phyloP scores from a whole-genome alignment of 1,140 invertebrate species.

The Drosophila micromelanica region DNA sequence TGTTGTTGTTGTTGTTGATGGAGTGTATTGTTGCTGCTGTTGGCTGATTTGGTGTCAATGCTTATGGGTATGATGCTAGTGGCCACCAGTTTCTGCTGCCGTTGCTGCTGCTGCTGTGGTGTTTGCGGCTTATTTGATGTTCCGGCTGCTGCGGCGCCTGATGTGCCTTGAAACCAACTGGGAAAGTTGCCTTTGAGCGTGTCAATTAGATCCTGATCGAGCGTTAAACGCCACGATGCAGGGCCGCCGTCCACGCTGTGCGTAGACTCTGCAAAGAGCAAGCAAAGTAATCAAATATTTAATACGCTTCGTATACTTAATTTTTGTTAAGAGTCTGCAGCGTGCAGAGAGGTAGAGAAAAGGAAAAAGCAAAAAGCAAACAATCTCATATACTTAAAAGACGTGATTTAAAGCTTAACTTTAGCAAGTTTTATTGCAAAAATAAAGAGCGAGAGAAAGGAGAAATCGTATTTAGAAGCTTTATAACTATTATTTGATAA shows the following conservation, averaged over 20 bases:
- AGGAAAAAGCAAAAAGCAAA: no score
- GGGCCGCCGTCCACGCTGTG: constrained; percentile 91
- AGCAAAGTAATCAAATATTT: not conserved
- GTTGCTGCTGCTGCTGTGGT: constrained; percentile 58
- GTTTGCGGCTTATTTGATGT: constrained; percentile 26
- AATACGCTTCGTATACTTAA: constrained; percentile 12
- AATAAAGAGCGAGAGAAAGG: no score
- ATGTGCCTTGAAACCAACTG: constrained; percentile 91
- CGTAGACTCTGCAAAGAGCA: constrained; percentile 90
- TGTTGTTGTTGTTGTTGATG: constrained; percentile 60
- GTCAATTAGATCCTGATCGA: constrained; percentile 95
- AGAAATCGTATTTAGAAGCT: no score
- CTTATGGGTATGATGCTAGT: constrained; percentile 73
- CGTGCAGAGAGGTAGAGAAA: not conserved
- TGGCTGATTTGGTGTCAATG: constrained; percentile 68
- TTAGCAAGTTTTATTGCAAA: no score
- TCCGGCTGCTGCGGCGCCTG: constrained; percentile 26
- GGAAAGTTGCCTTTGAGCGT: constrained; percentile 95
- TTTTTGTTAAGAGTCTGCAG: not conserved
- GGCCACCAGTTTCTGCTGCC: constrained; percentile 64
- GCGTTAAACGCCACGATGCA: constrained; percentile 94
- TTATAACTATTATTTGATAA: no score
- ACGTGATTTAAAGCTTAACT: no score
- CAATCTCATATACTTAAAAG: no score
- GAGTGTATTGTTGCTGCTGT: constrained; percentile 68